phyloP scores from a whole-genome alignment of 2,888 invertebrate species.

The Pterobdella sp. region DNA sequence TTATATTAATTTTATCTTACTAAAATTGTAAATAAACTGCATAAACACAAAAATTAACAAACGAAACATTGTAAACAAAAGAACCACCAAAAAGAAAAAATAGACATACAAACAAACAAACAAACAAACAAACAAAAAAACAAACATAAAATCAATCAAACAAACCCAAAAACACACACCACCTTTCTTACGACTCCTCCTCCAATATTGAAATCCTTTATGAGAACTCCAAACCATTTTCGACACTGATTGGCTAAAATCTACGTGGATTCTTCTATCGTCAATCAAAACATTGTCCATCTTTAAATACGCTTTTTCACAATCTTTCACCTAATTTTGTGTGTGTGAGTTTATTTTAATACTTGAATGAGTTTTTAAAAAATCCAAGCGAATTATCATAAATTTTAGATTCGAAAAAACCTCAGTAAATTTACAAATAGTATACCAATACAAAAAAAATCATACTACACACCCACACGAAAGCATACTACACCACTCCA shows the following conservation, averaged over 20 bases:
- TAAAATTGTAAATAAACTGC: background rate
- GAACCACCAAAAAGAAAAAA: background rate
- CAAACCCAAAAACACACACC: background rate
- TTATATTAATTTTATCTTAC: no score
- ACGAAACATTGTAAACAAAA: background rate
- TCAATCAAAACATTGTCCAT: slow-evolving; percentile 99
- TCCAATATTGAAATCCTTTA: slow-evolving; percentile 15
- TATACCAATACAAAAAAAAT: no score
- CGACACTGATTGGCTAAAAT: slow-evolving; percentile 96
- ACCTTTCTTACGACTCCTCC: background rate
- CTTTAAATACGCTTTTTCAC: slow-evolving; percentile 96
- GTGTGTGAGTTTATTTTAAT: no score
- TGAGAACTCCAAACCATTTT: slow-evolving; percentile 55
- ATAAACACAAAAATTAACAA: no score
- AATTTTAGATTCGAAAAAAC: no score
- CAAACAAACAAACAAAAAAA: background rate
- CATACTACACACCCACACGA: no score
- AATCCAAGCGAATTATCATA: no score
- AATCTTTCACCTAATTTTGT: slow-evolving; percentile 57
- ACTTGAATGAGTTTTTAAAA: no score
- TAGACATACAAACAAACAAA: background rate
- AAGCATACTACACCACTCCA: no score
- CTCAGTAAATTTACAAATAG: no score
- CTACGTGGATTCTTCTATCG: slow-evolving; percentile 94
- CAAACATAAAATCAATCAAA: background rate